Evolutionary conservation across 2,113 vertebrate species (phyloP).

Genomic region (Gavia stellata): DNA sequence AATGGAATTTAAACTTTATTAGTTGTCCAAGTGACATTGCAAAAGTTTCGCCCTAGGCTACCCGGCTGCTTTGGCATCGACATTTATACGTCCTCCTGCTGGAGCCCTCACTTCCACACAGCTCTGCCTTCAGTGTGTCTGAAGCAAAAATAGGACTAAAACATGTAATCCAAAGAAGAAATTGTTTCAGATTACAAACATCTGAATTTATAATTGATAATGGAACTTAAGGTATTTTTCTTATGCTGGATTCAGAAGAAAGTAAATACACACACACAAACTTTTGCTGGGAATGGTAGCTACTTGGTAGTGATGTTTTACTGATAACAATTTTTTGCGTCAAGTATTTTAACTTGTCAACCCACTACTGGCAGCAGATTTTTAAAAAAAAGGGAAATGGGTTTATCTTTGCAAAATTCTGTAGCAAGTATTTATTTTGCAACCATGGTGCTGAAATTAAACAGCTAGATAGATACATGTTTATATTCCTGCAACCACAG

Average conservation of each 20-base stretch:
- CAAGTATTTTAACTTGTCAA: neutral
- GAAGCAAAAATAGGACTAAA: neutral
- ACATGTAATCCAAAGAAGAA: neutral
- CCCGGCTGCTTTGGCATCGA: neutral
- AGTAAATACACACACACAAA: neutral
- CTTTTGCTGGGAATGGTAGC: neutral
- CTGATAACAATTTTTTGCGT: neutral
- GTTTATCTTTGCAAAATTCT: slow-evolving; percentile 7
- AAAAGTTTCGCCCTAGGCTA: neutral
- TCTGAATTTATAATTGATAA: neutral
- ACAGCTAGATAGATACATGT: neutral
- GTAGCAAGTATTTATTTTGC: slow-evolving; percentile 43
- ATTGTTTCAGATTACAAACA: neutral
- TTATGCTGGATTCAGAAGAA: neutral
- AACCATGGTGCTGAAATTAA: slow-evolving; percentile 39
- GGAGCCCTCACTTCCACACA: neutral
- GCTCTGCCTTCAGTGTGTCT: neutral
- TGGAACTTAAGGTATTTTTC: neutral
- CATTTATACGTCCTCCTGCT: neutral
- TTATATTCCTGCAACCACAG: neutral
- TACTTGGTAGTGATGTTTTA: neutral
- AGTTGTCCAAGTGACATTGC: neutral
- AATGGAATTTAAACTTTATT: neutral
- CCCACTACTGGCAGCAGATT: neutral
- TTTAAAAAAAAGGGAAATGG: neutral